Percentiles rank a stretch among this genome's conserved stretches.
These are phyloP conservation scores for Ceuthmochares aereus DNA, from an alignment of 2,113 vertebrate genomes.

Conservation along the genomic window DNA sequence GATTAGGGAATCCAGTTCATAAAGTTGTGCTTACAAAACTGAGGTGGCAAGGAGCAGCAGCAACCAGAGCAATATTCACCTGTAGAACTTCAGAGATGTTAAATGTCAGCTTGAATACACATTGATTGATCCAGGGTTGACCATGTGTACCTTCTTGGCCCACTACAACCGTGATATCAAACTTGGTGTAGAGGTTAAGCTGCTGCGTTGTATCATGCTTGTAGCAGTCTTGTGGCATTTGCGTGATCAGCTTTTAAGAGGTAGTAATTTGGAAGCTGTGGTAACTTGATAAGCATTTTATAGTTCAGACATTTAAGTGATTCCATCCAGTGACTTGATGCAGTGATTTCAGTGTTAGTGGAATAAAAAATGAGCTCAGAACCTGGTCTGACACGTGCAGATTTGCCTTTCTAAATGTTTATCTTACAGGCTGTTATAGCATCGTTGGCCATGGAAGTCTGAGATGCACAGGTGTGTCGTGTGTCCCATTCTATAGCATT, in stretches of 20 bases:
- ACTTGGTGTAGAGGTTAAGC: not conserved
- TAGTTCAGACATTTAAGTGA: constrained; percentile 29
- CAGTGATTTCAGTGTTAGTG: not conserved
- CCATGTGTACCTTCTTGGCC: not conserved
- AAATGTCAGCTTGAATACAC: not conserved
- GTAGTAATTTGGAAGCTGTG: not conserved
- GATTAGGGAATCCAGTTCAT: not conserved
- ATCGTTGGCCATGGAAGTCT: fast-evolving
- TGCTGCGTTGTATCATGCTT: not conserved
- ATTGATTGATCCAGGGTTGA: not conserved
- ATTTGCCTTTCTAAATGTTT: not conserved
- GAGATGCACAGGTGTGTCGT: not conserved
- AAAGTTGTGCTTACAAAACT: not conserved
- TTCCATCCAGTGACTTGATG: not conserved
- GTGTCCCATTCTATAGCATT: not conserved
- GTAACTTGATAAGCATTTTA: not conserved
- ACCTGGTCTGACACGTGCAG: not conserved
- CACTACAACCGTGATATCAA: not conserved
- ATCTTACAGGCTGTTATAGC: not conserved
- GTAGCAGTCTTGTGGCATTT: not conserved
- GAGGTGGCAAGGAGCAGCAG: not conserved
- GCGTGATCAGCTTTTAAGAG: not conserved
- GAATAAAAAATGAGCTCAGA: constrained; percentile 16
- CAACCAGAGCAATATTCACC: not conserved
- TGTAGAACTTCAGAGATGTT: not conserved